Conservation (phyloP, 2,797 vertebrate genomes). For the Acrossocheilus wenchowensis region DNA sequence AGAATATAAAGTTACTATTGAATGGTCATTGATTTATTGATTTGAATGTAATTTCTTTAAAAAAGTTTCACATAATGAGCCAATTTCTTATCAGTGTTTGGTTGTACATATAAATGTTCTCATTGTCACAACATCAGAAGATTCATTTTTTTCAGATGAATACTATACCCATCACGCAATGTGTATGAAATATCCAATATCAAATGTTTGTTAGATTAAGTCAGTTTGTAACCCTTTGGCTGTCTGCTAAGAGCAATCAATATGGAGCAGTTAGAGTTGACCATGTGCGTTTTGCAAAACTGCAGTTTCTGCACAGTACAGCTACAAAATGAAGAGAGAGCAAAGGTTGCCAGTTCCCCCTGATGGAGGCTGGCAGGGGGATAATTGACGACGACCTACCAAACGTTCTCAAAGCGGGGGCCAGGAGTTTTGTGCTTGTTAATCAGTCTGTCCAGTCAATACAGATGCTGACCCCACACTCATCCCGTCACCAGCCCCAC, state of each 20-base stretch:
- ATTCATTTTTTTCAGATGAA: neutral
- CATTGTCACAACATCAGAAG: neutral
- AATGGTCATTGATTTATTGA: neutral
- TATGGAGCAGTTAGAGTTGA: neutral
- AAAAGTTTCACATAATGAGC: neutral
- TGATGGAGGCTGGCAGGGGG: conserved; percentile 39
- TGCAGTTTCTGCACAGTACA: conserved; percentile 34
- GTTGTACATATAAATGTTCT: neutral
- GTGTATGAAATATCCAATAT: neutral
- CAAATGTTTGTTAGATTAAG: conserved; percentile 1
- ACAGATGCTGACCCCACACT: conserved; percentile 62
- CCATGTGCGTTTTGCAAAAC: conserved; percentile 16
- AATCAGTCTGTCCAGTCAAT: conserved; percentile 64
- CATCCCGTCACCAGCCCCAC: conserved; percentile 45
- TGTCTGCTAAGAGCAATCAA: conserved; percentile 39
- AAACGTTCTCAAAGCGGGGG: conserved; percentile 55
- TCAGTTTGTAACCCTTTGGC: conserved; percentile 18
- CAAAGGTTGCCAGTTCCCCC: conserved; percentile 54
- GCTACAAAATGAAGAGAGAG: conserved; percentile 46
- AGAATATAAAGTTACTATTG: neutral
- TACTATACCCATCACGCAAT: neutral
- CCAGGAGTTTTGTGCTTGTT: conserved; percentile 60
- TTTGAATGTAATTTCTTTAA: neutral
- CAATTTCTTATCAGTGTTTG: neutral
- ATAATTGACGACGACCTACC: conserved; percentile 65